phyloP scores from a whole-genome alignment of 1,140 invertebrate species.

The Tetramorium simillimum region DNA sequence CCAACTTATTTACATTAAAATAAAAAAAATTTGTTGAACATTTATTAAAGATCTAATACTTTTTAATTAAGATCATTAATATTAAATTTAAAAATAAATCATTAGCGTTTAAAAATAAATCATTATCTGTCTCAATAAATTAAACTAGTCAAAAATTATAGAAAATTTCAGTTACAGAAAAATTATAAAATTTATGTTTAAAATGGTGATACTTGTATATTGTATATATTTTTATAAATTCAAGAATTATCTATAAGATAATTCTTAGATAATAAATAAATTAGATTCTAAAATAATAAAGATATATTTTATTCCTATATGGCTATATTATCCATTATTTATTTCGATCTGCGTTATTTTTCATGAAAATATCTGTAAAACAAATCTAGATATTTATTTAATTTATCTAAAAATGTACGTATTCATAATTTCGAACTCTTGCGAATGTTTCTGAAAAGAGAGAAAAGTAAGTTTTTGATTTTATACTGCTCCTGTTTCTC shows the following conservation, averaged over 20 bases:
- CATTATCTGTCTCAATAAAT: neutral
- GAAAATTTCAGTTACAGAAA: neutral
- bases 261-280: too few species aligned
- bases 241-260: neutral
- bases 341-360: neutral
- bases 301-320: neutral
- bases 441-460: neutral
- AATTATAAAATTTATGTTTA: neutral
- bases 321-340: neutral
- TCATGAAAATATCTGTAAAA: neutral
- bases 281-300: too few species aligned
- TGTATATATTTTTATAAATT: neutral
- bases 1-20: neutral
- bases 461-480: neutral
- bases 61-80: neutral
- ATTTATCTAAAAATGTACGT: neutral
- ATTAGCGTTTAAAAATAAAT: too few species aligned
- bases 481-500: neutral
- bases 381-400: neutral
- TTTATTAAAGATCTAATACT: neutral
- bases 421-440: neutral
- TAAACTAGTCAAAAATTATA: neutral
- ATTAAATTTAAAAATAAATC: conserved; percentile 1
- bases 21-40: neutral
- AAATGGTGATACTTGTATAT: neutral